Conservation (phyloP, 1,140 invertebrate genomes). For the Lepidotrigona ventralis region DNA sequence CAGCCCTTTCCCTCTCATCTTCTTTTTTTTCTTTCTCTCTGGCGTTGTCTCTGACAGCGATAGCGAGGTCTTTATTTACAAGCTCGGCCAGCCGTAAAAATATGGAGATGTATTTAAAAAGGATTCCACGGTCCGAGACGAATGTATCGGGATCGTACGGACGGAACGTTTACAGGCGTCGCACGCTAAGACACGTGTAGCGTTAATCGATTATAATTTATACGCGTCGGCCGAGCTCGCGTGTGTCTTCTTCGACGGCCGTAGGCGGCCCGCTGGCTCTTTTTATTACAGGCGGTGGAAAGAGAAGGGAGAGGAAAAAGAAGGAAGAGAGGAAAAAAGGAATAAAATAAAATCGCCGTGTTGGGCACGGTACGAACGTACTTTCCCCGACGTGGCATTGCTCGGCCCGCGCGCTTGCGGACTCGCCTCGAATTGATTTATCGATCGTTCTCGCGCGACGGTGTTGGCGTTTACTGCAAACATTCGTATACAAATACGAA, state of each 20-base stretch:
- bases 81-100: background rate
- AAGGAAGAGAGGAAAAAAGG: too few species aligned
- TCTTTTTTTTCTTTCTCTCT: background rate
- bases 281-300: background rate
- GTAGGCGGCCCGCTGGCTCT: conserved; percentile 1
- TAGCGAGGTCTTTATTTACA: conserved; percentile 29
- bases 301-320: background rate
- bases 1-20: background rate
- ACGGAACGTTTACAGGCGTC: conserved; percentile 21
- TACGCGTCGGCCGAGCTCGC: background rate
- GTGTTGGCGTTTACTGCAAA: conserved; percentile 51
- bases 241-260: conserved; percentile 22
- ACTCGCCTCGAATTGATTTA: conserved; percentile 61
- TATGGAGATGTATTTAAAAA: conserved; percentile 39
- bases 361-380: conserved; percentile 27
- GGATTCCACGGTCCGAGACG: background rate
- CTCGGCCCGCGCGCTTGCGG: conserved; percentile 54
- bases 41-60: background rate
- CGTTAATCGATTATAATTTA: conserved; percentile 47
- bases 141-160: background rate
- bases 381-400: conserved; percentile 30
- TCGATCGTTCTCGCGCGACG: conserved; percentile 58
- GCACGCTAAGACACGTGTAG: conserved; percentile 28
- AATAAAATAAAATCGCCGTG: conserved; percentile 8
- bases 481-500: conserved; percentile 55